Base-by-base conservation (phyloP, 2,113 vertebrate species). In the Mirounga angustirostris region DNA sequence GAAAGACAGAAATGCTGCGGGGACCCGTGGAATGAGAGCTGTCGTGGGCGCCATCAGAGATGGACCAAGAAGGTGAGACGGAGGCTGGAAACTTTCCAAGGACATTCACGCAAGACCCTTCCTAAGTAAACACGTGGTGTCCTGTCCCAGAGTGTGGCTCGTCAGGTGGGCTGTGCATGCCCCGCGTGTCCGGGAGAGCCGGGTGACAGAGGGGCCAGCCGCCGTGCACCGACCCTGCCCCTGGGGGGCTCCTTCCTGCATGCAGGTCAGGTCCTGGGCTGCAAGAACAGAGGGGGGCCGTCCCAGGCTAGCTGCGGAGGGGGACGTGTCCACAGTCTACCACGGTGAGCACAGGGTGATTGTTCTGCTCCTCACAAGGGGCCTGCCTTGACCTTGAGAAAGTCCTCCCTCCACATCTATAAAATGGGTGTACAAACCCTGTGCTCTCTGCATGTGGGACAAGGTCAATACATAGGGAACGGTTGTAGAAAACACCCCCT, bases 151-250 rank as follows among this genome's bases (percentile, higher is more conserved):
- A 82, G 65, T 4, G 9, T 56, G 52, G 13, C 3, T 14, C 1
- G 22, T 50, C 30, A 4, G 8, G 46, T 46, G 46, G 46, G 18
- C 7, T 50, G 14, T 14, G 65, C 4, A 4, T 52, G 46, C 13
- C 1, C 4, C 2, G 0, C 1, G 5, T 2, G 0, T 52, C 56
- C 22, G 30, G 56, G 40, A 24, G 9, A 24, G 24, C 52, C 8
- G 1, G 9, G 40, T 9, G 58, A 52, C 26, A 26, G 22, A 76
- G 58, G 24, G 15, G 2, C 24, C 22, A 9, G 15, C 5, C 13
- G 10, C 59, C 0, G 5, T 24, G 18, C 19, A 4, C 16, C 10
- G 1, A 5, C 3, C 11, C n/a, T 40, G 65, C 18, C 12, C 43
- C 8, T 43, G 5, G 22, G 4, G 36, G 33, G 61, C 22, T 30